Evolutionary conservation across 2,888 invertebrate genomes (phyloP), one percentile per base, ranked within the genome.

Genomic region (Bellardia bayeri): DNA sequence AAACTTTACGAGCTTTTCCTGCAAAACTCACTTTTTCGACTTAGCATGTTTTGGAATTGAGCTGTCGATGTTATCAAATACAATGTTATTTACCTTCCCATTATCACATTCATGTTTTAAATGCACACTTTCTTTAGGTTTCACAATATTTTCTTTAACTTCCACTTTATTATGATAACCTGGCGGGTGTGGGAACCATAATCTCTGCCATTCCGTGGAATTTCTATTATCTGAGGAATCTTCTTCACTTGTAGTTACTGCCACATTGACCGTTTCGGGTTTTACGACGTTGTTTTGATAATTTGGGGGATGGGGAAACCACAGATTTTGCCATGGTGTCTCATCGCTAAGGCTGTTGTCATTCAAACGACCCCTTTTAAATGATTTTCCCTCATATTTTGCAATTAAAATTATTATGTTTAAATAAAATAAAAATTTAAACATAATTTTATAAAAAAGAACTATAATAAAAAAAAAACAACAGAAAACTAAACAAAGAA

Each of bases 81-180:
- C 23, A 23, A 23, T 23, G 23, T 30, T 23, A 11, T 42, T 37
- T 92, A 96, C 96, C 93, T 95, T 94, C 69, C 95, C 96, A 94
- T 96, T 95, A 91, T 97, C 97, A 92, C 97, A 97, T 33, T 79
- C 49, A 64, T 58, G 66, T 51, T 51, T 54, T n/a, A 56, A 16
- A 40, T 14, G 58, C 14, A 11, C 5, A n/a, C 56, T 58, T 16
- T 69, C 42, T 51, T 45, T 64, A 7, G 3, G 14, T 40, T 56
- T 79, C 9, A 13, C 42, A 11, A 14, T 1, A 11, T 11, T 14
- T 0, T 56, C 54, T 30, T 42, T 54, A 30, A 42, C 14, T 9
- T 8, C 40, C 23, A n/a, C 30, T 13, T 54, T 14, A 30, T 2
- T 56, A n/a, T 58, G 51, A n/a, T 75, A 75, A 11, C 82, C 89